Percentiles rank a stretch among this genome's conserved stretches.
These are phyloP conservation scores for Gouania willdenowi DNA, from an alignment of 2,797 vertebrate species.

Conservation along the genomic window DNA sequence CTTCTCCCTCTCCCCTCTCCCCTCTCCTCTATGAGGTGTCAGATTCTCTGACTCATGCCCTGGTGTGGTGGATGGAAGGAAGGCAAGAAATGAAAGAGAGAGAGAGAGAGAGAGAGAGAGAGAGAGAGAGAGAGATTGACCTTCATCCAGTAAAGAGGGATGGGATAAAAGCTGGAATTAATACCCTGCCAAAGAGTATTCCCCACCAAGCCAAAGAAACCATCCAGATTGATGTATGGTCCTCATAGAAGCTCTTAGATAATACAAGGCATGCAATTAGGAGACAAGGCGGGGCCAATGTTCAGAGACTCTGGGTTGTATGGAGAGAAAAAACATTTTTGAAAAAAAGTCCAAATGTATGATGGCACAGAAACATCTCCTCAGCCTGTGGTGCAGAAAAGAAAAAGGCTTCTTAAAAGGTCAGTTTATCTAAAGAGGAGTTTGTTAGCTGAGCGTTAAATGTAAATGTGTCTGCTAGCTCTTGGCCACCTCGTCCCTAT, in stretches of 20 bases:
- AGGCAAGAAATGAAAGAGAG: conserved; percentile 62
- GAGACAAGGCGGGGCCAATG: conserved; percentile 44
- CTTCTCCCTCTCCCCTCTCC: background rate
- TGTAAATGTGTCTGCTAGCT: background rate
- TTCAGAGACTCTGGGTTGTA: conserved; percentile 23
- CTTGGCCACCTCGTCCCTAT: conserved; percentile 5
- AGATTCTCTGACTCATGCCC: conserved; percentile 73
- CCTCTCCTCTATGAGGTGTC: conserved; percentile 57
- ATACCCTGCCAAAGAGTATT: conserved; percentile 67
- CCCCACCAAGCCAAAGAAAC: conserved; percentile 53
- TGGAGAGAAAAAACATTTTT: conserved; percentile 30
- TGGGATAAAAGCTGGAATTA: conserved; percentile 70
- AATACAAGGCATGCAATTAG: conserved; percentile 44
- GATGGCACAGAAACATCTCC: conserved; percentile 14
- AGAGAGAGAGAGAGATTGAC: conserved; percentile 70
- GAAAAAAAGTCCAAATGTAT: conserved; percentile 13
- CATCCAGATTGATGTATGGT: conserved; percentile 58
- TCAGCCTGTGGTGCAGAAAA: conserved; percentile 8
- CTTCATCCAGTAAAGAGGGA: conserved; percentile 67
- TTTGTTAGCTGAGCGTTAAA: conserved; percentile 4
- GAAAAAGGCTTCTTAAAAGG: background rate
- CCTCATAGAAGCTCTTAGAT: conserved; percentile 48
- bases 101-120: conserved; percentile 64
- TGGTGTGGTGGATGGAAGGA: conserved; percentile 63
- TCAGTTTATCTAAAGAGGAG: conserved; percentile 2